Percentiles rank a stretch among this genome's conserved stretches.
phyloP scores from a whole-genome alignment of 2,797 vertebrate species.

The Pseudochirops corinnae region DNA sequence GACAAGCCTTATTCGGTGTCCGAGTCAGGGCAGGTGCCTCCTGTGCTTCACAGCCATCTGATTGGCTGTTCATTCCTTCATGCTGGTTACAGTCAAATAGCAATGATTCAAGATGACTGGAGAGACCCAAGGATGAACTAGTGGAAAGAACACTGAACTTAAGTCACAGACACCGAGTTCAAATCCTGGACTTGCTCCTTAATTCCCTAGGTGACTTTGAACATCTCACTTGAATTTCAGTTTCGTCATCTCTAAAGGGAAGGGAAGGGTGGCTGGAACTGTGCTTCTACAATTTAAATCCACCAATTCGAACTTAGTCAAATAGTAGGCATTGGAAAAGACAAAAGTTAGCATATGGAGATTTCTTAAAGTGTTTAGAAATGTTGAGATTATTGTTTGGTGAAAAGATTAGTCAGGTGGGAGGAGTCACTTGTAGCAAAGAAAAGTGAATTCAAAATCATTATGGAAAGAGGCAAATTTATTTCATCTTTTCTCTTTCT shows the following conservation, averaged over 20 bases:
- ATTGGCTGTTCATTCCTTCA: neutral
- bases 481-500: neutral
- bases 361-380: neutral
- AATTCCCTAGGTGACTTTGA: neutral
- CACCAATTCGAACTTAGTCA: neutral
- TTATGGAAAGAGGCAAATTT: neutral
- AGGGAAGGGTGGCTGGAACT: neutral
- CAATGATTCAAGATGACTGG: neutral
- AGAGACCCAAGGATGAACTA: neutral
- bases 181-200: neutral
- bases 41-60: neutral
- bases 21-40: no score
- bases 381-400: neutral
- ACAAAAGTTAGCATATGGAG: neutral
- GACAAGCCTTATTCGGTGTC: no score
- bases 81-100: neutral
- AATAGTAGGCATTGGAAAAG: conserved; percentile 2
- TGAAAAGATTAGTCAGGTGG: neutral
- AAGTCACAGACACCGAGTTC: neutral
- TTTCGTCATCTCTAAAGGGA: neutral
- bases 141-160: neutral
- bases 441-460: neutral
- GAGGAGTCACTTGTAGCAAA: neutral
- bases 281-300: neutral
- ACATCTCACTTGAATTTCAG: neutral